A percentile compares a stretch with the other conserved stretches of the same genome.
Conservation (phyloP, 1,140 invertebrate genomes). For the Cherax quadricarinatus region DNA sequence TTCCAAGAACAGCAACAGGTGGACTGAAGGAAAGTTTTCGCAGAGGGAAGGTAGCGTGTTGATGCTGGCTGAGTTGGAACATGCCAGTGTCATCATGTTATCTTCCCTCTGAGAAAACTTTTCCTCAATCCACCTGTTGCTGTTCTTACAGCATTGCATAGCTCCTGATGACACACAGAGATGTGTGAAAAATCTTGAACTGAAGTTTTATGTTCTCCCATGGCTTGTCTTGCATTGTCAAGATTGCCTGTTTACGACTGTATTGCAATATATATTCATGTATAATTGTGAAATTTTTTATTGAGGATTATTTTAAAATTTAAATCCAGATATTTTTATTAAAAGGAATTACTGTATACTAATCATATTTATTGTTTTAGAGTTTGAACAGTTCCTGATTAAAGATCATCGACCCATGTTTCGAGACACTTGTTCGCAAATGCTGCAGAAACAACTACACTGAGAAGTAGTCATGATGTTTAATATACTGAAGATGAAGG, state of each 20-base stretch:
- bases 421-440: background rate
- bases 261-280: background rate
- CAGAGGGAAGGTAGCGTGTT: too few species aligned
- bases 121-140: background rate
- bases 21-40: too few species aligned
- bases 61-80: too few species aligned
- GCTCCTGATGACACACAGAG: background rate
- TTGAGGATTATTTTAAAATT: background rate
- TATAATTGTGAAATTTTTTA: background rate
- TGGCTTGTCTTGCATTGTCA: too few species aligned
- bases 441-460: background rate
- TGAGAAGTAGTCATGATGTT: background rate
- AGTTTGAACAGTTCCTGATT: constrained; percentile 25
- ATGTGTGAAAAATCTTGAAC: too few species aligned
- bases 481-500: background rate
- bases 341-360: background rate
- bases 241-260: background rate
- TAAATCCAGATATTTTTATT: too few species aligned
- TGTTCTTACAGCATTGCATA: background rate
- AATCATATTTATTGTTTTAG: background rate
- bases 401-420: constrained; percentile 23
- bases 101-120: background rate
- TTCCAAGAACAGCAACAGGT: too few species aligned
- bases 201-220: too few species aligned
- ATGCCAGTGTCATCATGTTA: too few species aligned